Percentiles rank a stretch among this genome's conserved stretches.
Conservation (phyloP, 2,113 vertebrate genomes). For the Larimichthys crocea region DNA sequence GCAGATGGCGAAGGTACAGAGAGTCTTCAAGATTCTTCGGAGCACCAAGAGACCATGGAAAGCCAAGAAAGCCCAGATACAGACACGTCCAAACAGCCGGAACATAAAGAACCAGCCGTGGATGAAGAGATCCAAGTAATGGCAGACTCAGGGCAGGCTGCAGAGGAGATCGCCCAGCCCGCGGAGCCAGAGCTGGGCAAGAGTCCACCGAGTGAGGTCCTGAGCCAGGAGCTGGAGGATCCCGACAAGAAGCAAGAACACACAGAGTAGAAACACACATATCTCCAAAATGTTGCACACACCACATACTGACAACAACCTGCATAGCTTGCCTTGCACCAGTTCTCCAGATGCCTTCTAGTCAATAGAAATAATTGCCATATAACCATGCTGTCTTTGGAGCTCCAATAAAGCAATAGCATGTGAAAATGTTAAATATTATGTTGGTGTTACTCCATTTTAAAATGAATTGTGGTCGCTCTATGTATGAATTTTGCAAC, state of each 20-base stretch:
- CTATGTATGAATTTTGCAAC: constrained; percentile 4
- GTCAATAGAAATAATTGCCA: neutral
- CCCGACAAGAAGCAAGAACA: constrained; percentile 50
- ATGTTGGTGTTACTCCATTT: neutral
- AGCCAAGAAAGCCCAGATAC: constrained; percentile 31
- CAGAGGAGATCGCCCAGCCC: constrained; percentile 31
- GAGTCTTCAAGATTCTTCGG: constrained; percentile 30
- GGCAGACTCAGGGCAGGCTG: constrained; percentile 21
- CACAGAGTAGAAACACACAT: constrained; percentile 25
- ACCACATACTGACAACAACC: neutral
- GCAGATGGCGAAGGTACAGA: constrained; percentile 41
- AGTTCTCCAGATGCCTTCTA: constrained; percentile 20
- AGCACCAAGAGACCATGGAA: constrained; percentile 12
- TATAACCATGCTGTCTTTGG: constrained; percentile 19
- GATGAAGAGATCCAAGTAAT: constrained; percentile 45
- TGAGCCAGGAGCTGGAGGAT: constrained; percentile 54
- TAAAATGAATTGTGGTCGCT: neutral
- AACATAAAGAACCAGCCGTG: constrained; percentile 17
- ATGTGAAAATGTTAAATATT: constrained; percentile 30
- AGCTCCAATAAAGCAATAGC: constrained; percentile 68
- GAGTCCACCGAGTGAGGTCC: constrained; percentile 31
- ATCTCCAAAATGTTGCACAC: neutral
- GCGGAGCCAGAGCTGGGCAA: constrained; percentile 38
- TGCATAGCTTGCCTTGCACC: constrained; percentile 23
- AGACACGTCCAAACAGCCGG: constrained; percentile 19